Conservation (phyloP, 2,797 vertebrate species). For the Micrastur ruficollis region DNA sequence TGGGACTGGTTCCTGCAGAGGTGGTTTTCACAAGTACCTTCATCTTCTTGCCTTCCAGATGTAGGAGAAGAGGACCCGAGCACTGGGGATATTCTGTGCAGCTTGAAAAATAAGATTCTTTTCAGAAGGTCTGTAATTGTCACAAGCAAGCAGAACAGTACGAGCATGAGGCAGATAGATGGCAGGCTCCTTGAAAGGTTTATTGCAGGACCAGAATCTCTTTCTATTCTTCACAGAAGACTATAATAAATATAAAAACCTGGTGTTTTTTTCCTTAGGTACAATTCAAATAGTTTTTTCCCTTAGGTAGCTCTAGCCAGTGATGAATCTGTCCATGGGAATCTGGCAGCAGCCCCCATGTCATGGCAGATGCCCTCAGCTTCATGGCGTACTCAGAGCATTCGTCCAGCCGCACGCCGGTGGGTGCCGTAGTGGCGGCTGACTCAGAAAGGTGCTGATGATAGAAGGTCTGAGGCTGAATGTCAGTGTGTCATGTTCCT, state of each 20-base stretch:
- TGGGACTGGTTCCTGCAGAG: neutral
- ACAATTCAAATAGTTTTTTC: neutral
- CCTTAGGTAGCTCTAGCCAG: neutral
- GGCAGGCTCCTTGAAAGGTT: neutral
- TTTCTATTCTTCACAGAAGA: neutral
- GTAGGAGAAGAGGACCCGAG: neutral
- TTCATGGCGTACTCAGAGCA: rapidly evolving
- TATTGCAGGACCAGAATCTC: neutral
- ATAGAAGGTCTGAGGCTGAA: neutral
- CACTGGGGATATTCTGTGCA: neutral
- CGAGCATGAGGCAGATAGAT: rapidly evolving
- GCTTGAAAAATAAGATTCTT: neutral
- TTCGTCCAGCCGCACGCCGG: neutral
- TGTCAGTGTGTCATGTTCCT: neutral
- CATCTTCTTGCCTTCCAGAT: neutral
- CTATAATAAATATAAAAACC: neutral
- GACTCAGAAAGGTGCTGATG: neutral
- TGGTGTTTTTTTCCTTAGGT: neutral
- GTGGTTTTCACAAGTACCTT: neutral
- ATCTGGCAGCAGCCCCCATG: neutral
- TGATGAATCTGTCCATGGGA: neutral
- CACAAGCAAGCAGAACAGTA: neutral
- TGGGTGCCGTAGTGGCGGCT: neutral
- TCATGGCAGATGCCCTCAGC: neutral
- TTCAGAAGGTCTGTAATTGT: neutral